Conservation (phyloP, 37 sponge, comb jelly and placozoan species). For the Ianthella basta region DNA sequence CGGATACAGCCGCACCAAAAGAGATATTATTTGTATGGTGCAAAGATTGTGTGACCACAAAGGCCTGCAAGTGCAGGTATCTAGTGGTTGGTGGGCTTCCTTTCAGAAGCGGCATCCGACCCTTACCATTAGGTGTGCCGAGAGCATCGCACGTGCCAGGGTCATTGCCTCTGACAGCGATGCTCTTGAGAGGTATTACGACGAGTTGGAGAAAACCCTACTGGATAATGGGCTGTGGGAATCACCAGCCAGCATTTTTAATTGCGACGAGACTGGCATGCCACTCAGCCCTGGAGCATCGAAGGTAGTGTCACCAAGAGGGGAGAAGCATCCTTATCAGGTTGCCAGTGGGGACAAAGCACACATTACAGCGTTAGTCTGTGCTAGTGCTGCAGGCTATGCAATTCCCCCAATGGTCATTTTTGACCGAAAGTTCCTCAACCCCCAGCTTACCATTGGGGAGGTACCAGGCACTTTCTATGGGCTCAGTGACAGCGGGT, state of each 20-base stretch:
- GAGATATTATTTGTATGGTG: constrained; percentile 1
- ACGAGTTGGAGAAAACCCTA: background rate
- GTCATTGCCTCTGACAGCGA: background rate
- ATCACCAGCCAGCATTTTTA: background rate
- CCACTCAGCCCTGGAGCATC: constrained; percentile 2
- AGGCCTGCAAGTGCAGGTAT: constrained; percentile 6
- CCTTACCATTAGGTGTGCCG: background rate
- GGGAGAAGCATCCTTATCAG: constrained; percentile 2
- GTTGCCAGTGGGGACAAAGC: constrained; percentile 6
- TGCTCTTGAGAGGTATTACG: background rate
- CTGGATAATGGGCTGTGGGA: constrained; percentile 2
- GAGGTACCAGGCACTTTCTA: background rate
- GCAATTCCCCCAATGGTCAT: background rate
- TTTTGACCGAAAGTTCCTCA: background rate
- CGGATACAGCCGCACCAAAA: background rate
- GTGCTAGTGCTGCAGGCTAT: background rate
- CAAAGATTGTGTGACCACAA: background rate
- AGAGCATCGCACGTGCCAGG: background rate
- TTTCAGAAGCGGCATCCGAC: background rate
- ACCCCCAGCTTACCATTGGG: constrained; percentile 10
- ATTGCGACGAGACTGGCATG: background rate
- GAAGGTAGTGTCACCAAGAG: background rate
- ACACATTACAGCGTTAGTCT: background rate
- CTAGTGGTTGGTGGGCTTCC: background rate
- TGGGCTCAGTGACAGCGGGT: constrained; percentile 2